These are phyloP conservation scores for Nymphalis urticae DNA, from an alignment of 2,888 invertebrate genomes.

Conservation along the genomic window DNA sequence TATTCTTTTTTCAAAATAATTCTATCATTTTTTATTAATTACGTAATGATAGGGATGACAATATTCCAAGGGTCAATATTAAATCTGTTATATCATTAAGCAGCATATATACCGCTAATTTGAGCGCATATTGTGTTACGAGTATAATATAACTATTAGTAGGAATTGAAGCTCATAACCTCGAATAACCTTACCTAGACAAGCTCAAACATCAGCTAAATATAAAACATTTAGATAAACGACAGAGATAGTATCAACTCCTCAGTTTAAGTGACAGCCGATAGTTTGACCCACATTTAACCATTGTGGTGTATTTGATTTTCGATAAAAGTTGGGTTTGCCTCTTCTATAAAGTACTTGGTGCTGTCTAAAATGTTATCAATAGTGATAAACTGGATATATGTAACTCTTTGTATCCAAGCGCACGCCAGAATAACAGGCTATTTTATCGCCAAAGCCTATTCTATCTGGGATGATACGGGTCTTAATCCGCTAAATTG, in stretches of 20 bases:
- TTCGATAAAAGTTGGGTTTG: slow-evolving; percentile 17
- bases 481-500: background rate
- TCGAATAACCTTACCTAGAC: background rate
- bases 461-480: background rate
- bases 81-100: too few relatives aligned
- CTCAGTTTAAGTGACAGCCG: slow-evolving; percentile 10
- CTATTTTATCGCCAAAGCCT: background rate
- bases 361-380: slow-evolving; percentile 10
- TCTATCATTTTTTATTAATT: too few relatives aligned
- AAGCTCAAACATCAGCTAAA: background rate
- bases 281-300: slow-evolving; percentile 18
- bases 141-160: too few relatives aligned
- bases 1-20: too few relatives aligned
- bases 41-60: too few relatives aligned
- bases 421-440: background rate
- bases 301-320: slow-evolving; percentile 5
- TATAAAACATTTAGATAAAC: slow-evolving; percentile 23
- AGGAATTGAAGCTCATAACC: background rate
- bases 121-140: too few relatives aligned
- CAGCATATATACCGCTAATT: too few relatives aligned
- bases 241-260: slow-evolving; percentile 9
- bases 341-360: slow-evolving; percentile 8
- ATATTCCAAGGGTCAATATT: too few relatives aligned
- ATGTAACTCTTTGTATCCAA: slow-evolving; percentile 6
- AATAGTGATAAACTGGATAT: slow-evolving; percentile 4